phyloP scores from a whole-genome alignment of 2,888 invertebrate genomes.

The Eristalinus sepulchralis region DNA sequence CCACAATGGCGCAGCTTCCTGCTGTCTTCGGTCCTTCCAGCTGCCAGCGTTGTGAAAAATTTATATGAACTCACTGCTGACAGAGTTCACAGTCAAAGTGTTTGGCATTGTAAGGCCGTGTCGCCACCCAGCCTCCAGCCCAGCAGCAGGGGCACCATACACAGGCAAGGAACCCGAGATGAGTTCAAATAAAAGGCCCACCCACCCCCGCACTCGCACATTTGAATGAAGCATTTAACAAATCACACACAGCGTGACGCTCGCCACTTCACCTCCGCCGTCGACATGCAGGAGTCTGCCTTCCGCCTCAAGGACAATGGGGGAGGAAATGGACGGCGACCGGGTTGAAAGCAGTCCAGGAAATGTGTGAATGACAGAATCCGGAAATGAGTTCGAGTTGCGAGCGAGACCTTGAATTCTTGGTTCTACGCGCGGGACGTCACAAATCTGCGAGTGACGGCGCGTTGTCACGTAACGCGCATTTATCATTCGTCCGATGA shows the following conservation, averaged over 20 bases:
- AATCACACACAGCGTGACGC: conserved; percentile 60
- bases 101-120: conserved; percentile 42
- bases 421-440: conserved; percentile 43
- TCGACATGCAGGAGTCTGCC: neutral
- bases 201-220: conserved; percentile 10
- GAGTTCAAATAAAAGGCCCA: conserved; percentile 23
- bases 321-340: conserved; percentile 15
- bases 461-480: conserved; percentile 38
- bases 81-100: conserved; percentile 65
- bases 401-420: conserved; percentile 34
- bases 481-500: conserved; percentile 53
- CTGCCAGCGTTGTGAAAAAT: conserved; percentile 10
- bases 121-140: conserved; percentile 3
- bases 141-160: conserved; percentile 31
- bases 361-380: conserved; percentile 51
- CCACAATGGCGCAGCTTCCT: conserved; percentile 14
- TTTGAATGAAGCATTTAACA: conserved; percentile 61
- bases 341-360: conserved; percentile 20
- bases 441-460: neutral
- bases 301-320: conserved; percentile 53
- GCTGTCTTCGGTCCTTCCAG: neutral
- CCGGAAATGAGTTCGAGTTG: conserved; percentile 52
- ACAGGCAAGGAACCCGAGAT: conserved; percentile 1
- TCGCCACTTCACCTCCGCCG: conserved; percentile 50
- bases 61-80: conserved; percentile 36